Evolutionary conservation across 2,797 vertebrate genomes (phyloP), one percentile per base, ranked within the genome.

Genomic region (Paguma larvata): DNA sequence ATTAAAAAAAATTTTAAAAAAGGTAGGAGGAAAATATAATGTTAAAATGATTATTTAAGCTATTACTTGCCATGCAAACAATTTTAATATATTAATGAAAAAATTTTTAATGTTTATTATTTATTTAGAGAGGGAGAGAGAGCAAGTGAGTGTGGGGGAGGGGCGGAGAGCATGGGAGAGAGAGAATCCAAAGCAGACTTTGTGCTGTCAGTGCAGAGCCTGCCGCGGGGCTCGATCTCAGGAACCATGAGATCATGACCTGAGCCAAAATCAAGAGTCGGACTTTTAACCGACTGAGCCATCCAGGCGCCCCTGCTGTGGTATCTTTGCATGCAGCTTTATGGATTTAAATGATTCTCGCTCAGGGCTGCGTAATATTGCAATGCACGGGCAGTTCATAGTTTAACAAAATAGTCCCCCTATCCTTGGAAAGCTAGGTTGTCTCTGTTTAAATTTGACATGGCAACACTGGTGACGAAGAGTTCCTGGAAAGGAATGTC

Each of bases 11-110:
- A 63, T 63, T 12, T 27, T 63, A 11, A 12, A 62, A 62, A 65
- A 65, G 48, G 48, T 51, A 51, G 15, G 48, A 12, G 59, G 59
- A 6, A 62, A 30, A 46, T 2, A 34, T 46, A 68, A 65, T 41
- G 34, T 46, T 46, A 38, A 96, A 86, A 56, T 94, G 38, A 53
- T 72, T 21, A 79, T 91, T 93, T 80, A 53, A 44, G 34, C 62
- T 82, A 44, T 34, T 72, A 48, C 16, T 92, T 92, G 59, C 51
- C 38, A 59, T 63, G 80, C 27, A 84, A 44, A 38, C 23, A 32
- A n/a, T 78, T 82, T 88, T 78, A 85, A 93, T 48, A 83, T 59
- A 65, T 56, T 82, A 77, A 21, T 78, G 38, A 72, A 51, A 73
- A 75, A 1, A 23, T 23, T 59, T 59, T 23, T 59, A 59, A 59